Evolutionary conservation across 2,113 vertebrate genomes (phyloP).

Genomic region (Falco punctatus): DNA sequence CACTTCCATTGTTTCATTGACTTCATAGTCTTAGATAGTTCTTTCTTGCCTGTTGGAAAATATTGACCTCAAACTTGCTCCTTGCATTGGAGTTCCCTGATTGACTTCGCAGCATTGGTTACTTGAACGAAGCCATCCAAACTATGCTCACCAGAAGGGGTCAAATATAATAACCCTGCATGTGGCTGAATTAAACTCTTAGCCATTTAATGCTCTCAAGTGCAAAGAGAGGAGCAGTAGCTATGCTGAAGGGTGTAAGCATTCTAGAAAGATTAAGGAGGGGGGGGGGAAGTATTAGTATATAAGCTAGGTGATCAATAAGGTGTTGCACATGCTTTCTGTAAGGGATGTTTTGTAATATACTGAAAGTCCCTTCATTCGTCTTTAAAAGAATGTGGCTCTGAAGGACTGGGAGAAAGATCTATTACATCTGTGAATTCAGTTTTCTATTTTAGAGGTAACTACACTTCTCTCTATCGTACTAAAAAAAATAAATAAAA

Average conservation of each 20-base stretch:
- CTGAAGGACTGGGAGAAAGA: neutral
- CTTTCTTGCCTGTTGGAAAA: slow-evolving; percentile 27
- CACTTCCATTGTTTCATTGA: slow-evolving; percentile 5
- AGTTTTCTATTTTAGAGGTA: neutral
- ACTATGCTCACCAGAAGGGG: neutral
- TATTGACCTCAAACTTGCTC: neutral
- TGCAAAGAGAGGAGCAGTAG: neutral
- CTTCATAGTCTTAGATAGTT: neutral
- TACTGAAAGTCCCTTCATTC: neutral
- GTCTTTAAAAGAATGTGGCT: neutral
- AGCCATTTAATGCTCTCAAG: neutral
- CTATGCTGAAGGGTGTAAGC: neutral
- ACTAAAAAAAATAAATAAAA: neutral
- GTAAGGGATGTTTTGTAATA: neutral
- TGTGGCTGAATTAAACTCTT: neutral
- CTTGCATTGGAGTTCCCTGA: neutral
- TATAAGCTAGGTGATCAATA: neutral
- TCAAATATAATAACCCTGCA: neutral
- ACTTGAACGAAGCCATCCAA: neutral
- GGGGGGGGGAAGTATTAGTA: neutral
- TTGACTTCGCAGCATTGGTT: neutral
- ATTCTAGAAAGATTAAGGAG: neutral
- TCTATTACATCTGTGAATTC: neutral
- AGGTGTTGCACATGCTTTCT: neutral
- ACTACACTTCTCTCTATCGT: neutral